Percentiles rank a stretch among this genome's conserved stretches.
phyloP scores from a whole-genome alignment of 1,140 invertebrate species.

The Aculops lycopersici region DNA sequence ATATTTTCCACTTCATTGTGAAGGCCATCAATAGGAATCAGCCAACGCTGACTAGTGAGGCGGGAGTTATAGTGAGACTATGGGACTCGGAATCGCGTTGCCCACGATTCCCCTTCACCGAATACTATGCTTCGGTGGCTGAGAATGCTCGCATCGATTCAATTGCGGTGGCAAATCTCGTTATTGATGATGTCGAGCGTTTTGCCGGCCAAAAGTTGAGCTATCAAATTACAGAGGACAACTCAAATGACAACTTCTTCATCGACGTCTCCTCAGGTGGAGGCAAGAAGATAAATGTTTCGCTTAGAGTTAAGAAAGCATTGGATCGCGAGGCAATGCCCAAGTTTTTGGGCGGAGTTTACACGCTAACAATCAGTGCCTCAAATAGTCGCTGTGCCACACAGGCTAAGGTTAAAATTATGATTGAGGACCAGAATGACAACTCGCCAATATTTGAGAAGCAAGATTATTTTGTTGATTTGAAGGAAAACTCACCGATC shows the following conservation, averaged over 20 bases:
- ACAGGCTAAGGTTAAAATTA: constrained; percentile 11
- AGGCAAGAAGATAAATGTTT: constrained; percentile 6
- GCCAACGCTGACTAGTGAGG: constrained; percentile 8
- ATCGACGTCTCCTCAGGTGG: constrained; percentile 8
- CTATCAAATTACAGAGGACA: constrained; percentile 14
- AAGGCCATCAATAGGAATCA: constrained; percentile 11
- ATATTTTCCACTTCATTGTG: constrained; percentile 11
- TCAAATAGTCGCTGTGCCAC: constrained; percentile 11
- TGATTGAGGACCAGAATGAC: constrained; percentile 29
- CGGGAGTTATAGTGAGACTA: constrained; percentile 12
- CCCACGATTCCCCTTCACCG: constrained; percentile 12
- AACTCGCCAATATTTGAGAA: constrained; percentile 51
- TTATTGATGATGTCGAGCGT: constrained; percentile 8
- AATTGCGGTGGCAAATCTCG: constrained; percentile 10
- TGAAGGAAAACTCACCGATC: constrained; percentile 12
- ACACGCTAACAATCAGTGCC: constrained; percentile 12
- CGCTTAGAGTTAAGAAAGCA: constrained; percentile 11
- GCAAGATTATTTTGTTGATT: constrained; percentile 11
- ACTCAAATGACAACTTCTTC: constrained; percentile 13
- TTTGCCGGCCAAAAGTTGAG: constrained; percentile 6
- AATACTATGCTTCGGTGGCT: constrained; percentile 12
- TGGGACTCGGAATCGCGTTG: constrained; percentile 10
- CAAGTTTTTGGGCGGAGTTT: constrained; percentile 12
- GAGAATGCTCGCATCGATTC: constrained; percentile 12
- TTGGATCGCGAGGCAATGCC: constrained; percentile 12